Evolutionary conservation across 2,888 invertebrate species (phyloP), one percentile per base, ranked within the genome.

Genomic region (Diarsia brunnea): DNA sequence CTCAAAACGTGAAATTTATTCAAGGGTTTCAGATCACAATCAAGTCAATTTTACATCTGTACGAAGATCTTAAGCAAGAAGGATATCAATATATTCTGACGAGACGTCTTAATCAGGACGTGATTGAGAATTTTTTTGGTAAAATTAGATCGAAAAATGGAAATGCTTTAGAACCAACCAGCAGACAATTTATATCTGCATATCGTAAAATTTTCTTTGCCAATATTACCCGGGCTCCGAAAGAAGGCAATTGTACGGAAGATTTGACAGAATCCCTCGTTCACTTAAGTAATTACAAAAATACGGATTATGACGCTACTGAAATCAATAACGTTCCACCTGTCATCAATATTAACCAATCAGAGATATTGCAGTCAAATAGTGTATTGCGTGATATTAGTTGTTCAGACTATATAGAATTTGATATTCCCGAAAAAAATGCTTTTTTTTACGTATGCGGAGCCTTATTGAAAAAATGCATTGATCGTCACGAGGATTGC

Each of bases 171-270:
- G 65, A 73, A 65, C 73, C 77, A 24, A 73, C 69, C 12, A 60
- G 77, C 58, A 63, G 55, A 49, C 64, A 70, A 24, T 64, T 75
- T 64, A 64, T 70, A 70, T 58, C 64, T 55, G 64, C 55, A 4
- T 75, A 49, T 70, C 69, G 51, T 51, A 75, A 64, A 71, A 58
- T 60, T 16, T 71, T 66, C 64, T 75, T 75, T 66, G 64, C 66
- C 43, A 75, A 66, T 38, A 70, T 80, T 69, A 71, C 67, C 31
- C 66, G 49, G 67, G 64, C 78, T 73, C 82, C 75, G 21, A 78
- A 77, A 82, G 77, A 74, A 69, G 72, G 73, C 45, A 79, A 79
- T 72, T 75, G 73, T 67, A 27, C 71, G 27, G 70, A 77, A 69
- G 77, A 80, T 70, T 63, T 79, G 61, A 65, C n/a, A 75, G 67